Evolutionary conservation across 1,140 invertebrate species (phyloP).

Genomic region (Planococcus citri): DNA sequence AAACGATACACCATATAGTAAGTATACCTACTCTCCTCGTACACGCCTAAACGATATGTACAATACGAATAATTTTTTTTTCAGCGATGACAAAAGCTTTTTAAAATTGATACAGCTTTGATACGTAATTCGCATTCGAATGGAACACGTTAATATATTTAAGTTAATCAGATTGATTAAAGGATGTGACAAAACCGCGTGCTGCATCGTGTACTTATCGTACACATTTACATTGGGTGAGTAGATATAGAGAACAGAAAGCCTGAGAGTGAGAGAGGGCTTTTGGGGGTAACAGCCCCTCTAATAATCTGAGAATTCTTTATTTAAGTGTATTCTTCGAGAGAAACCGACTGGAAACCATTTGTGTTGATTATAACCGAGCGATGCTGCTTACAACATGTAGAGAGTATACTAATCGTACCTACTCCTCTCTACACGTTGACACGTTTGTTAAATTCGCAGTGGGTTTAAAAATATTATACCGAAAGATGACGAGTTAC

Average conservation of each 20-base stretch:
- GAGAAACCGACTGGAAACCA: conserved; percentile 19
- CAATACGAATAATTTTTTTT: no score
- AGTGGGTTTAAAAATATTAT: not conserved
- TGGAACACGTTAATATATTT: not conserved
- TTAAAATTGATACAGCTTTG: not conserved
- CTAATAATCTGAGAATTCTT: conserved; percentile 14
- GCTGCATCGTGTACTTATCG: no score
- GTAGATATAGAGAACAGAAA: no score
- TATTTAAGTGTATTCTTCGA: conserved; percentile 14
- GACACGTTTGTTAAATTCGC: not conserved
- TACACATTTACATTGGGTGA: no score
- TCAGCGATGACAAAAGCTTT: no score
- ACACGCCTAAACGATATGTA: no score
- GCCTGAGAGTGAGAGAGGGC: no score
- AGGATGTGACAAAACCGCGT: conserved; percentile 12
- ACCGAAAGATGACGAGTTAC: no score
- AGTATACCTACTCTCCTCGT: no score
- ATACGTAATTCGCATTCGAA: not conserved
- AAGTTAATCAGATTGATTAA: conserved; percentile 19
- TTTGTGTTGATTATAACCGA: conserved; percentile 16
- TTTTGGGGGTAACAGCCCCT: not conserved
- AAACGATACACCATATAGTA: no score
- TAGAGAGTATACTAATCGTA: no score
- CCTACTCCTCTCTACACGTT: not conserved
- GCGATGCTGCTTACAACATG: not conserved